A percentile compares a stretch with the other conserved stretches of the same genome.
Conservation (phyloP, 1,140 invertebrate genomes). For the Drosophila lini region DNA sequence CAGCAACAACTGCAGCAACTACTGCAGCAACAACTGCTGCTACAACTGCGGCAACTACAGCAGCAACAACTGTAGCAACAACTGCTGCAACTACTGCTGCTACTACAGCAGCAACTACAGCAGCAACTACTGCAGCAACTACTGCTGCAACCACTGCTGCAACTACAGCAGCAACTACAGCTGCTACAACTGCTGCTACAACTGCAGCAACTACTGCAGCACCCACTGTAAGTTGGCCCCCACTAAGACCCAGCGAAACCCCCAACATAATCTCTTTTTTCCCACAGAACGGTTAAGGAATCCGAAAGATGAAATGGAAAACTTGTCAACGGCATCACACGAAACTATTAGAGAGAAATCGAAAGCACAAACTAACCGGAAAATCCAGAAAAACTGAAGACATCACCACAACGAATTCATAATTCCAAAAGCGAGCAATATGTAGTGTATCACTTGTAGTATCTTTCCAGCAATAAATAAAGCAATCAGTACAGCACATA, state of each 20-base stretch:
- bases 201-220: constrained; percentile 1
- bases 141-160: background rate
- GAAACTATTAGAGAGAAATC: background rate
- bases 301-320: no score
- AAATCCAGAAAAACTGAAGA: background rate
- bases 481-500: constrained; percentile 45
- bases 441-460: constrained; percentile 30
- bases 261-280: background rate
- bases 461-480: constrained; percentile 39
- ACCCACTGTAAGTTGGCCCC: background rate
- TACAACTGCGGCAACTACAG: background rate
- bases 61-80: background rate
- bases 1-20: background rate
- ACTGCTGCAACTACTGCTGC: constrained; percentile 1
- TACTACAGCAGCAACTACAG: background rate
- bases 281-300: background rate
- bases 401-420: constrained; percentile 7
- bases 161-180: background rate
- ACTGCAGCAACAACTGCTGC: background rate
- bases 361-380: background rate
- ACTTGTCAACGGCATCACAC: background rate
- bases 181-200: background rate
- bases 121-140: background rate
- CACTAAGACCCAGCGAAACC: background rate
- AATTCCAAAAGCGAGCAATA: constrained; percentile 23